phyloP scores from a whole-genome alignment of 2,113 vertebrate genomes.

The Sprattus sprattus region DNA sequence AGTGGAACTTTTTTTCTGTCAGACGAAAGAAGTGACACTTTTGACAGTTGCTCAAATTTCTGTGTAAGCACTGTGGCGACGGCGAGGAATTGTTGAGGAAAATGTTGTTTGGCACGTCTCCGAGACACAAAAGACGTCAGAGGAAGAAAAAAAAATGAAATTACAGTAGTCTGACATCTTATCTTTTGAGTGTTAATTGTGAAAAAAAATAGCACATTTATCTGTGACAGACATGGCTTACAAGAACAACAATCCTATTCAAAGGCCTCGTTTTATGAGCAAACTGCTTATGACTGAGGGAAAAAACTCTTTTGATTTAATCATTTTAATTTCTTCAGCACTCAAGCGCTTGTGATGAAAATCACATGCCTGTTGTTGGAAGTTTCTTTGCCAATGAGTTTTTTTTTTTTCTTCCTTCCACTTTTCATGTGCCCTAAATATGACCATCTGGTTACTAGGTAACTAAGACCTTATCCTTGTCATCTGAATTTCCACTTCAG shows the following conservation, averaged over 20 bases:
- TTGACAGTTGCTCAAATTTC: slow-evolving; percentile 8
- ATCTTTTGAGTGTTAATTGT: slow-evolving; percentile 18
- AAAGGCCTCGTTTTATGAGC: neutral
- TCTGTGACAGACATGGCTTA: slow-evolving; percentile 12
- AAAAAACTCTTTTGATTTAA: slow-evolving; percentile 11
- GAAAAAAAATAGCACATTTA: slow-evolving; percentile 17
- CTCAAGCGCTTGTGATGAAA: neutral
- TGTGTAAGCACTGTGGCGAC: slow-evolving; percentile 10
- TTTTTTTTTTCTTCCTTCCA: neutral
- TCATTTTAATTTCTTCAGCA: slow-evolving; percentile 19
- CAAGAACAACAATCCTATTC: slow-evolving; percentile 6
- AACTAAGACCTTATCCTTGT: slow-evolving; percentile 2
- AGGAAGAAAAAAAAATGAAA: neutral
- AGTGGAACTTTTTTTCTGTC: neutral
- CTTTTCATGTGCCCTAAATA: slow-evolving; percentile 8
- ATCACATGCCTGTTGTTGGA: slow-evolving; percentile 18
- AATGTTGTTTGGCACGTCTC: slow-evolving; percentile 17
- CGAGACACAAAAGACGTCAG: slow-evolving; percentile 20
- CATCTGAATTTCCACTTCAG: slow-evolving; percentile 18
- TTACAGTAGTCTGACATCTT: slow-evolving; percentile 19
- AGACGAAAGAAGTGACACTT: slow-evolving; percentile 3
- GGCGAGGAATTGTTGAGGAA: neutral
- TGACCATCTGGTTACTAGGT: slow-evolving; percentile 15
- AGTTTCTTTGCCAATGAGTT: neutral
- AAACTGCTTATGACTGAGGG: slow-evolving; percentile 12